Percentiles rank a stretch among this genome's conserved stretches.
These are phyloP conservation scores for Callimorpha dominula DNA, from an alignment of 2,888 invertebrate genomes.

Conservation along the genomic window DNA sequence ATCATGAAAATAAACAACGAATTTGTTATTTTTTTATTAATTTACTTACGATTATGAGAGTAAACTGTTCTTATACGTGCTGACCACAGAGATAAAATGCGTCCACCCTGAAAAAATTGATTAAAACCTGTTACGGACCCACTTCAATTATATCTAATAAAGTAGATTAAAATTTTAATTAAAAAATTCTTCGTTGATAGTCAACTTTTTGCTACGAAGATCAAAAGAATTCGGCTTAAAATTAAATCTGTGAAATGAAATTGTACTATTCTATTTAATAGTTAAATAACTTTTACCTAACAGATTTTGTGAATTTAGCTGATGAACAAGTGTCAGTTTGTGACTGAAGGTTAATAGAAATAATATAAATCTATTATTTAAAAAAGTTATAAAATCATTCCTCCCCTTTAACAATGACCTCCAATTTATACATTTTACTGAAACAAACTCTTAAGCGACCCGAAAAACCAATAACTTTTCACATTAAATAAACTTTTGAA, in stretches of 20 bases:
- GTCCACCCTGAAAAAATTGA: conserved; percentile 50
- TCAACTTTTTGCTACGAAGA: background rate
- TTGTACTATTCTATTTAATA: background rate
- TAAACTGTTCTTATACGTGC: conserved; percentile 41
- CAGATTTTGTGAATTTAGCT: no score
- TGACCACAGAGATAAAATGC: conserved; percentile 53
- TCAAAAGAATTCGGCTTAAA: background rate
- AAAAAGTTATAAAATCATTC: background rate
- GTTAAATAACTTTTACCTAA: no score
- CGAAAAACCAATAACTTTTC: background rate
- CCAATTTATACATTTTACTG: background rate
- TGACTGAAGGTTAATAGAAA: no score
- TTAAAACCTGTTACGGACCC: background rate
- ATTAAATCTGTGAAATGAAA: background rate
- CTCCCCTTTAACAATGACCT: no score
- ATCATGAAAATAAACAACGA: background rate
- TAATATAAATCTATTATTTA: no score
- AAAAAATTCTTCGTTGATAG: conserved; percentile 12
- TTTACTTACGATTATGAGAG: conserved; percentile 19
- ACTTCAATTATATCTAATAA: conserved; percentile 16
- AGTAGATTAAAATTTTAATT: conserved; percentile 1
- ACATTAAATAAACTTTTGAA: conserved; percentile 1
- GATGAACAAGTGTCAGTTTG: no score
- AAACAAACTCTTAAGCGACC: background rate
- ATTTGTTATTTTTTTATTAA: background rate